Conservation (phyloP, 2,113 vertebrate genomes). For the Podiceps cristatus region DNA sequence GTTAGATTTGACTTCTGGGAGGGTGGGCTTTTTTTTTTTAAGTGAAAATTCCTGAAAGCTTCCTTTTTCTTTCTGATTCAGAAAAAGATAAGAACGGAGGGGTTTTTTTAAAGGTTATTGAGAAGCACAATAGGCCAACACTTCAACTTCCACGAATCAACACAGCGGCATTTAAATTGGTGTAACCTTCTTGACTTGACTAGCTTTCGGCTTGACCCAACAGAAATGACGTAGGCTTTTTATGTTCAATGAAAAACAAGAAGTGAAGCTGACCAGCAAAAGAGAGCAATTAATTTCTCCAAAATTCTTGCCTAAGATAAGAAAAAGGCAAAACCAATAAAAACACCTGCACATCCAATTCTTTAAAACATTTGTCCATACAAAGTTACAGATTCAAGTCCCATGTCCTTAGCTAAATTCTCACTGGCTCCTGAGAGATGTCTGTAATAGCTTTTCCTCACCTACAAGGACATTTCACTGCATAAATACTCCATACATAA, state of each 20-base stretch:
- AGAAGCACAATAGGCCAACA: not conserved
- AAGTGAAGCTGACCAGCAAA: not conserved
- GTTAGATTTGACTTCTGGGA: not conserved
- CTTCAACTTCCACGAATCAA: constrained; percentile 14
- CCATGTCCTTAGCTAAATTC: not conserved
- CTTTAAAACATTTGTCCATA: not conserved
- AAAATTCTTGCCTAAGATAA: not conserved
- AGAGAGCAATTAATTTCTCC: not conserved
- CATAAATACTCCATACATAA: not conserved
- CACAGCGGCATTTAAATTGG: not conserved
- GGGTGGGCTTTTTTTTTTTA: not conserved
- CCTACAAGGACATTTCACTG: not conserved
- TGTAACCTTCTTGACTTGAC: not conserved
- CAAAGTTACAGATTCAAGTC: not conserved
- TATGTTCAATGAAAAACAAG: not conserved
- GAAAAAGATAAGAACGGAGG: not conserved
- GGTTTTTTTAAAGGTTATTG: not conserved
- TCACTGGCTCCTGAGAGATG: not conserved
- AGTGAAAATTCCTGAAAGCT: not conserved
- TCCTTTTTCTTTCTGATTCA: not conserved
- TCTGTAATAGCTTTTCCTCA: not conserved
- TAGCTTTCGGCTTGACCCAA: not conserved
- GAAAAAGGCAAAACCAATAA: not conserved
- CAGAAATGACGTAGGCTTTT: not conserved
- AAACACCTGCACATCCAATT: not conserved